A percentile compares a stretch with the other conserved stretches of the same genome.
Evolutionary conservation across 2,888 invertebrate genomes (phyloP).

Genomic region (Caenorhabditis sinica): DNA sequence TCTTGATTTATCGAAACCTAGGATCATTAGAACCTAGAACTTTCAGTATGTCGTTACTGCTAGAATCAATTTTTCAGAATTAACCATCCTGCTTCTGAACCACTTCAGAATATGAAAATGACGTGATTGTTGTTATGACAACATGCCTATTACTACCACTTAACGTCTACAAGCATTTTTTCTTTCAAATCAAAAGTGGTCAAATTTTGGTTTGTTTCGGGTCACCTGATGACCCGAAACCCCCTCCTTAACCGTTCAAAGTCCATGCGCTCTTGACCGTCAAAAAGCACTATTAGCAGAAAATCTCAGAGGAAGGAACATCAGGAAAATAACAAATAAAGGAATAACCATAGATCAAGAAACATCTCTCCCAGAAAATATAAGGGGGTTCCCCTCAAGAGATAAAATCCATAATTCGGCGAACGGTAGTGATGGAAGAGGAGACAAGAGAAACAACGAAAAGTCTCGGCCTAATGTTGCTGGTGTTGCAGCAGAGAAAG

Average conservation of each 20-base stretch:
- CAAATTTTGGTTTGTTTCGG: constrained; percentile 19
- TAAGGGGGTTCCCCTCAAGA: constrained; percentile 17
- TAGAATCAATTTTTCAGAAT: background rate
- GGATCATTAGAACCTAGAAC: too few species aligned
- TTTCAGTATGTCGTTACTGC: too few species aligned
- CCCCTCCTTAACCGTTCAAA: constrained; percentile 27
- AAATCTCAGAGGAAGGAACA: background rate
- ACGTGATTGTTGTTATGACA: constrained; percentile 7
- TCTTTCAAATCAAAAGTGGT: constrained; percentile 10
- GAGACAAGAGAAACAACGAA: constrained; percentile 19
- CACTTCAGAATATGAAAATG: background rate
- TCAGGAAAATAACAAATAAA: constrained; percentile 12
- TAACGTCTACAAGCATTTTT: background rate
- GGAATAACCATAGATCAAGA: constrained; percentile 41
- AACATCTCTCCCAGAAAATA: too few species aligned
- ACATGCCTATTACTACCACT: constrained; percentile 2
- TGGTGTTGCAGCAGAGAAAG: constrained; percentile 2
- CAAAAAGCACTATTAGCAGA: constrained; percentile 4
- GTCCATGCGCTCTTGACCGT: constrained; percentile 49
- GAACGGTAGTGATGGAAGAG: constrained; percentile 31
- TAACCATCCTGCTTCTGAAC: background rate
- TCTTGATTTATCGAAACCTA: too few species aligned
- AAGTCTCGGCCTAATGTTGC: constrained; percentile 3
- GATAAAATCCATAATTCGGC: constrained; percentile 63
- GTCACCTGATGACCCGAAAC: constrained; percentile 43